Conservation (phyloP, 2,113 vertebrate species). For the Bostrychus sinensis region DNA sequence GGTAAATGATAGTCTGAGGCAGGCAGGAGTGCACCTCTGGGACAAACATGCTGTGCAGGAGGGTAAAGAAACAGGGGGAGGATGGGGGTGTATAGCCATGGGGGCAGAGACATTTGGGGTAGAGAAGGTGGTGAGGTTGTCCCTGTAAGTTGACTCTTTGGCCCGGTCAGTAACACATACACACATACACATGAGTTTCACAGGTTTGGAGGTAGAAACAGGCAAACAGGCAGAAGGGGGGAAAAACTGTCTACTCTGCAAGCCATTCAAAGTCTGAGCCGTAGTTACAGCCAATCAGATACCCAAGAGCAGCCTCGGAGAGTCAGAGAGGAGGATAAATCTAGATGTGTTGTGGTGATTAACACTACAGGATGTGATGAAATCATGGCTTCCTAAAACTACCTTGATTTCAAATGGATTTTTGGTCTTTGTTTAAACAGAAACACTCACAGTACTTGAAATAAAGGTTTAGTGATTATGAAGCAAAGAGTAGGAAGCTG, state of each 20-base stretch:
- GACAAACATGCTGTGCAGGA: constrained; percentile 74
- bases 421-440: constrained; percentile 65
- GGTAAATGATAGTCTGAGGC: constrained; percentile 63
- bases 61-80: constrained; percentile 67
- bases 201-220: constrained; percentile 78
- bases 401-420: constrained; percentile 73
- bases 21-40: constrained; percentile 71
- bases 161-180: constrained; percentile 71
- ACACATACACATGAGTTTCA: constrained; percentile 69
- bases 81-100: constrained; percentile 63
- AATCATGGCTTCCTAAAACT: constrained; percentile 73
- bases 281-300: constrained; percentile 80
- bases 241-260: constrained; percentile 77
- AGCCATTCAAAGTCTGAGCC: constrained; percentile 81
- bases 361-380: constrained; percentile 68
- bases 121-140: constrained; percentile 72
- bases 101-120: constrained; percentile 62
- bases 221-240: constrained; percentile 76
- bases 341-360: constrained; percentile 57
- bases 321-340: constrained; percentile 59
- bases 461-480: constrained; percentile 81
- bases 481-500: constrained; percentile 80
- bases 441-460: constrained; percentile 70
- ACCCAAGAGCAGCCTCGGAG: constrained; percentile 77
- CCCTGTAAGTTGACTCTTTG: constrained; percentile 79